These are phyloP conservation scores for Spongia lamella DNA, from an alignment of 37 sponge, comb jelly and placozoan genomes.

Conservation along the genomic window DNA sequence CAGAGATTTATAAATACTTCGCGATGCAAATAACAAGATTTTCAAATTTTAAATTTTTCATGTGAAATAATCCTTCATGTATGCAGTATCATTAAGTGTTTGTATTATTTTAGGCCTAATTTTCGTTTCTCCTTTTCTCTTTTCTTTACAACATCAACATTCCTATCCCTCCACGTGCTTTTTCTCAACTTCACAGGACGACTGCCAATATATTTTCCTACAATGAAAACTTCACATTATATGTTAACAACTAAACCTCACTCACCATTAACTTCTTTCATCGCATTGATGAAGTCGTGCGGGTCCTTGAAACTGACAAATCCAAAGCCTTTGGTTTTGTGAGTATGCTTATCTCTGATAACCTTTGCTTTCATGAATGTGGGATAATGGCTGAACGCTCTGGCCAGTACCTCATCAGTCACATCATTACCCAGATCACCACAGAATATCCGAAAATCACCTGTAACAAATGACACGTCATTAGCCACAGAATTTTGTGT, in stretches of 20 bases:
- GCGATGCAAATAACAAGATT: no score
- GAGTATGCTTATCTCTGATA: conserved; percentile 86
- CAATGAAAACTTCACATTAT: background rate
- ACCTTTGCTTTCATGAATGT: conserved; percentile 88
- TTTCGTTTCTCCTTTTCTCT: conserved; percentile 85
- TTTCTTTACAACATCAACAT: conserved; percentile 75
- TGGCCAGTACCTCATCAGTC: conserved; percentile 85
- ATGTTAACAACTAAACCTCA: background rate
- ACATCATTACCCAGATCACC: conserved; percentile 97
- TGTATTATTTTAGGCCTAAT: conserved; percentile 77
- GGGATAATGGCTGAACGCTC: conserved; percentile 86
- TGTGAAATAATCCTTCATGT: no score
- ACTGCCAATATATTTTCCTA: conserved; percentile 92
- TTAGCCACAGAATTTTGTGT: no score
- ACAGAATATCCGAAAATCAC: conserved; percentile 90
- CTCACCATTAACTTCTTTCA: conserved; percentile 96
- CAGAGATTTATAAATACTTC: no score
- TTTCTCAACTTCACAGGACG: conserved; percentile 91
- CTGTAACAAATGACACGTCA: no score
- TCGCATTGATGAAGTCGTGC: conserved; percentile 90
- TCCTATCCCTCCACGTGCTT: conserved; percentile 94
- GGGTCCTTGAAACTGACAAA: conserved; percentile 96
- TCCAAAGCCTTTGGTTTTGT: conserved; percentile 96
- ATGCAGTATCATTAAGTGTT: no score
- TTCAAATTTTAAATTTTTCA: no score